Evolutionary conservation across 2,888 invertebrate genomes (phyloP), one percentile per base, ranked within the genome.

Genomic region (Drosophila kanekoi): DNA sequence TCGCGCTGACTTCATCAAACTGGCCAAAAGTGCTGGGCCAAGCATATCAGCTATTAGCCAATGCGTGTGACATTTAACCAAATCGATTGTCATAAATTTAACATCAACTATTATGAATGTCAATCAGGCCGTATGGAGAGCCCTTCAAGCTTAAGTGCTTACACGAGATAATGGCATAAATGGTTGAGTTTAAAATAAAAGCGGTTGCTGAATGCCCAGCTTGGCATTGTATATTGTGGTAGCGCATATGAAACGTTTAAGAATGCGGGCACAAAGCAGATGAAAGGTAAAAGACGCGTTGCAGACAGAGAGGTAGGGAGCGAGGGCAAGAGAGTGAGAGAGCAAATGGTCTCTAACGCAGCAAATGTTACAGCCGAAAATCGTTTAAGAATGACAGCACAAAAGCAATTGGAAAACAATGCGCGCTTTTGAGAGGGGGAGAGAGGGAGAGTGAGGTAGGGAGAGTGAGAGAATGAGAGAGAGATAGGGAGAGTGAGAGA

Each of bases 41-140:
- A 41, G 76, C 56, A 60, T 65, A 72, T 66, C 49, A 32, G 77
- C 67, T 60, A 49, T 53, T 51, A 44, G 53, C 35, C 72, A 58
- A 47, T 48, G 53, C 47, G 28, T 44, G 48, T 18, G 68, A 47
- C 56, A 60, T 45, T 60, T 14, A 40, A 9, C 14, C 44, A 18
- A 45, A 44, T 16, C 10, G 54, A 13, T 20, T 43, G 51, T 20
- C 67, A 40, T 52, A 45, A 65, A 58, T 23, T 68, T 52, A 16
- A 28, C 58, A 67, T 53, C 65, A 43, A 58, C 45, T 67, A 52
- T 57, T 33, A 18, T 35, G 32, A n/a, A 11, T 33, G 54, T 45
- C 38, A 52, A 53, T 28, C 28, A n/a, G 10, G 18, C 40, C 16
- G 40, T 38, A 9, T 9, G 18, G n/a, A 33, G 2, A 13, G 33